Base-by-base conservation (phyloP, 2,113 vertebrate genomes). In the Centropus bengalensis region DNA sequence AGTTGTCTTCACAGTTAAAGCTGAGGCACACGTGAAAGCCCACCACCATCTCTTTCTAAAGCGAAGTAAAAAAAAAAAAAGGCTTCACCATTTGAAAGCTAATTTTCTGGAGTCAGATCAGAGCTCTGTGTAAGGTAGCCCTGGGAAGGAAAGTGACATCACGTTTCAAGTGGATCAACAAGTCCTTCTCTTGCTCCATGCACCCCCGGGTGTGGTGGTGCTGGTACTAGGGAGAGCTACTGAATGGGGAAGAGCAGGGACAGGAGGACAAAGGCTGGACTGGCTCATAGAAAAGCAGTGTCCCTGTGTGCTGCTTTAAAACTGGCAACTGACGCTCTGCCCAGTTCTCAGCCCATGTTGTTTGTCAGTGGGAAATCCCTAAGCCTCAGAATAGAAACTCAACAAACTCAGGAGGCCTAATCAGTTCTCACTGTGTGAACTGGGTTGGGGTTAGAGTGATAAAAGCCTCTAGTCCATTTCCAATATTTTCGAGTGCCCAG, bases 161-260 rank as follows among this genome's bases (percentile, higher is more conserved):
- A 3, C 8, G 15, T 58, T 80, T 66, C 2, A 0, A 4, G 11
- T 17, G 17, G 9, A 44, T 55, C 51, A 67, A 13, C 24, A n/a
- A 8, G 22, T 44, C 33, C 30, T 49, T 55, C 42, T 33, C 16
- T 45, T 27, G 6, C 19, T 64, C 16, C 12, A 9, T 17, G 2
- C 8, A 1, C 24, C 13, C 2, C 38, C 9, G 3, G 0, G 5
- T 13, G 2, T 2, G 5, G 8, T 24, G 24, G 24, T 74, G 74
- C 19, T 1, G 3, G 18, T 33, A 12, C 17, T 9, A 11, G 33
- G 28, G 12, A 58, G 56, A 44, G 11, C 26, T n/a, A 3, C 33
- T 21, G 52, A 32, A 10, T 2, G 3, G 21, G 17, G 27, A 62
- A 63, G 27, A 16, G 10, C 19, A 4, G 5, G 32, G 11, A 21